Evolutionary conservation across 2,888 invertebrate genomes (phyloP).

Genomic region (Phlogophora meticulosa): DNA sequence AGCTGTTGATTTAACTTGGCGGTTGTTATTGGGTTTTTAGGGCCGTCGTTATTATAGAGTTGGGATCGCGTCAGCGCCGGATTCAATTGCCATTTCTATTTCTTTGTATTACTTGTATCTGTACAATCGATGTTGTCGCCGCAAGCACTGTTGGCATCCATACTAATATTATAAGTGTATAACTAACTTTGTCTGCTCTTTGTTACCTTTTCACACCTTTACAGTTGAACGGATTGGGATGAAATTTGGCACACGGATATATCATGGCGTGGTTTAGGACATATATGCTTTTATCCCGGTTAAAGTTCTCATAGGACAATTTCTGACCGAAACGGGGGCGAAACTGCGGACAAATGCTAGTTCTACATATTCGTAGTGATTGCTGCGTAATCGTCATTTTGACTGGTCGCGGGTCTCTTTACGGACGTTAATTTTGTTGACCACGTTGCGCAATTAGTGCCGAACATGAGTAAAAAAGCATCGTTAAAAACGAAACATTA

Average conservation of each 20-base stretch:
- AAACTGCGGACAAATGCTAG: no score
- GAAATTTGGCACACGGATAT: no score
- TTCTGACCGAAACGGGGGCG: no score
- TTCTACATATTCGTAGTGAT: constrained; percentile 11
- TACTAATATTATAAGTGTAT: no score
- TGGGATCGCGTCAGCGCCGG: constrained; percentile 26
- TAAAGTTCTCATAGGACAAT: no score
- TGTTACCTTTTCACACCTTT: no score
- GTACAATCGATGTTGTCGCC: constrained; percentile 28
- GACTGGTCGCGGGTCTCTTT: constrained; percentile 1
- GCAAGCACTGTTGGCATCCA: constrained; percentile 23
- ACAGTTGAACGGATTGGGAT: no score
- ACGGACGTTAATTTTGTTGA: constrained; percentile 26
- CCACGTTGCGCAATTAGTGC: constrained; percentile 30
- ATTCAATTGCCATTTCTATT: constrained; percentile 30
- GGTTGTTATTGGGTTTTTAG: constrained; percentile 47
- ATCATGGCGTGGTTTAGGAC: no score
- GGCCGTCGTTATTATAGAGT: constrained; percentile 35
- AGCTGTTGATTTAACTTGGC: constrained; percentile 40
- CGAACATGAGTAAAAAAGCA: constrained; percentile 35
- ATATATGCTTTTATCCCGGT: no score
- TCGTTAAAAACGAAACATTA: constrained; percentile 32
- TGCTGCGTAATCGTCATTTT: constrained; percentile 18
- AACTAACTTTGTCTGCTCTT: no score
- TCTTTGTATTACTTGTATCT: constrained; percentile 19